phyloP scores from a whole-genome alignment of 2,888 invertebrate genomes.

The Cinara cedri region DNA sequence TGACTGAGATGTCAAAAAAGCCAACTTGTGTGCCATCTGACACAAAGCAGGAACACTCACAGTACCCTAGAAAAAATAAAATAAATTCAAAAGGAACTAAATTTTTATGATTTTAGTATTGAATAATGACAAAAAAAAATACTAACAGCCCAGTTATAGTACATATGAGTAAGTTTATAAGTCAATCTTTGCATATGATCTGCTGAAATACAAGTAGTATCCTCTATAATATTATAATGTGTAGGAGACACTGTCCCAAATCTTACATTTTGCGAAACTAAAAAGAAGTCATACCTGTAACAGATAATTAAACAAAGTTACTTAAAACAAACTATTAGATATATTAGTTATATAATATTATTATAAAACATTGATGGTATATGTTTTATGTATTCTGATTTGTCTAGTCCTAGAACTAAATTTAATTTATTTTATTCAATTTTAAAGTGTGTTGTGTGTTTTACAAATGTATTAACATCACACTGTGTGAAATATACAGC shows the following conservation, averaged over 20 bases:
- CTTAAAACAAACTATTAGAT: too few relatives aligned
- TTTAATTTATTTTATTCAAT: too few relatives aligned
- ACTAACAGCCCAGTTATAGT: constrained; percentile 85
- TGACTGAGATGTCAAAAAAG: constrained; percentile 83
- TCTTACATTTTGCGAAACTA: constrained; percentile 83
- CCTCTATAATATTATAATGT: constrained; percentile 83
- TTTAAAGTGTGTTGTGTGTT: too few relatives aligned
- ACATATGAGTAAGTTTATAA: constrained; percentile 86
- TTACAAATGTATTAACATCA: too few relatives aligned
- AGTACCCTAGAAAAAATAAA: constrained; percentile 59
- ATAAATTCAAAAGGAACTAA: neutral
- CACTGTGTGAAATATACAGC: too few relatives aligned
- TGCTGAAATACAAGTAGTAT: constrained; percentile 65
- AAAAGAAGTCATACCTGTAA: constrained; percentile 81
- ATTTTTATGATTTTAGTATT: neutral
- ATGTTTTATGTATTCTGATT: too few relatives aligned
- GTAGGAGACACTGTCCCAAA: constrained; percentile 93
- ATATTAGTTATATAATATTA: too few relatives aligned
- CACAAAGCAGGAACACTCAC: constrained; percentile 90
- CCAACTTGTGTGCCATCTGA: constrained; percentile 93
- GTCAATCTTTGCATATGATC: constrained; percentile 82
- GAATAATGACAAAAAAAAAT: neutral
- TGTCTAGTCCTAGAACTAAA: too few relatives aligned
- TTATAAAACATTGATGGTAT: too few relatives aligned
- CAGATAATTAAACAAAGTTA: neutral